phyloP scores from a whole-genome alignment of 92 coral and sea anemone genomes.

The Zoanthus solanderi region DNA sequence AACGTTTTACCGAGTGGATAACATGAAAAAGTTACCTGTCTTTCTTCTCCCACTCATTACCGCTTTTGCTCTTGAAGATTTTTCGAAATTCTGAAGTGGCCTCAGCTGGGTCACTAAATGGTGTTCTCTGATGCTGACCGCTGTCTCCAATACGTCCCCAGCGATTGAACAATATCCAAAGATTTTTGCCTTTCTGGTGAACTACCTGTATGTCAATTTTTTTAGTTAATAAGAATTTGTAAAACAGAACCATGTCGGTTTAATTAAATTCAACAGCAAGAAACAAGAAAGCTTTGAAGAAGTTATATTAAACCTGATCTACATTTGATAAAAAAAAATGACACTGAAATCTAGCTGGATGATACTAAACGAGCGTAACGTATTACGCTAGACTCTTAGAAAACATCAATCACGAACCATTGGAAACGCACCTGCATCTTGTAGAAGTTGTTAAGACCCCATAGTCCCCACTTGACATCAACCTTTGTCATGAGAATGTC shows the following conservation, averaged over 20 bases:
- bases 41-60: slow-evolving; percentile 82
- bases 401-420: not conserved
- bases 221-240: not conserved
- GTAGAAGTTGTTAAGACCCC: slow-evolving; percentile 86
- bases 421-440: slow-evolving; percentile 82
- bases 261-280: not conserved
- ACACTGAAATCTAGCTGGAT: too few relatives aligned
- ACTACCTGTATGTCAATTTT: slow-evolving; percentile 61
- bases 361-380: too few relatives aligned
- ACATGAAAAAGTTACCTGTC: slow-evolving; percentile 55
- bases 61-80: slow-evolving; percentile 89
- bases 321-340: too few relatives aligned
- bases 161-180: slow-evolving; percentile 86
- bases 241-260: too few relatives aligned
- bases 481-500: slow-evolving; percentile 87
- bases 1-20: too few relatives aligned
- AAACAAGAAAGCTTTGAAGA: not conserved
- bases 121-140: slow-evolving; percentile 91
- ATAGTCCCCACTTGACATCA: slow-evolving; percentile 84
- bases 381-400: too few relatives aligned
- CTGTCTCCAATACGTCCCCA: slow-evolving; percentile 91
- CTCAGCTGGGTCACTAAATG: slow-evolving; percentile 64
- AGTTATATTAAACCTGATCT: not conserved
- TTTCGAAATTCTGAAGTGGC: slow-evolving; percentile 84
- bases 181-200: slow-evolving; percentile 84